Evolutionary conservation across 2,113 vertebrate species (phyloP).

Genomic region (Tragelaphus scriptus): DNA sequence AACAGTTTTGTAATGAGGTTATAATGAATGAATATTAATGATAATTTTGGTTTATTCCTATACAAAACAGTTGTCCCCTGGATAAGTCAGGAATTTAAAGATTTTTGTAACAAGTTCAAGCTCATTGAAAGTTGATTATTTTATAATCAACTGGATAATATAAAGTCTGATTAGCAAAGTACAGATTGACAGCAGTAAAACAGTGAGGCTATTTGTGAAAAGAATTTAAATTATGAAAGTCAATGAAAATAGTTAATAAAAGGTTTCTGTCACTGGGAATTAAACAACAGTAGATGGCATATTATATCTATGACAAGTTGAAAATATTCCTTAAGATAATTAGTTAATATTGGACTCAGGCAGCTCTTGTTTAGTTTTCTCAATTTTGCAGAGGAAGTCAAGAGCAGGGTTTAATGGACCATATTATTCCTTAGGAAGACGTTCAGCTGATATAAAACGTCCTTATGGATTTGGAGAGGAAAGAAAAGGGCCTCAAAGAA

Average conservation of each 20-base stretch:
- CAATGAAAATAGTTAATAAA: not conserved
- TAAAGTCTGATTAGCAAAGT: not conserved
- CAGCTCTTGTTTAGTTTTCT: not conserved
- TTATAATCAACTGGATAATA: not conserved
- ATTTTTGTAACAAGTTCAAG: not conserved
- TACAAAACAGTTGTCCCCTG: not conserved
- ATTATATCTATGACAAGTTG: not conserved
- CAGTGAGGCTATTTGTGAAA: not conserved
- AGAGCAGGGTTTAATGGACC: not conserved
- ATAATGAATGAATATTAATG: not conserved
- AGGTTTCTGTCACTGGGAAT: not conserved
- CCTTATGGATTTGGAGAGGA: not conserved
- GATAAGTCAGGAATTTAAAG: not conserved
- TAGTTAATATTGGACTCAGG: not conserved
- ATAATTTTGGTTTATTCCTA: not conserved
- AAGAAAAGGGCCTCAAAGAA: not conserved
- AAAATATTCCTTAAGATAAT: not conserved
- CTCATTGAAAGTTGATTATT: not conserved
- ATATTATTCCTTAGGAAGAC: not conserved
- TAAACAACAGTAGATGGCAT: not conserved
- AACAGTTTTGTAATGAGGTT: not conserved
- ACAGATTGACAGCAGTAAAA: not conserved
- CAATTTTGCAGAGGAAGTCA: not conserved
- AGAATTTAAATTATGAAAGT: not conserved
- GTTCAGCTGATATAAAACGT: not conserved